Base-by-base conservation (phyloP, 2,113 vertebrate species). In the Anser cygnoides region DNA sequence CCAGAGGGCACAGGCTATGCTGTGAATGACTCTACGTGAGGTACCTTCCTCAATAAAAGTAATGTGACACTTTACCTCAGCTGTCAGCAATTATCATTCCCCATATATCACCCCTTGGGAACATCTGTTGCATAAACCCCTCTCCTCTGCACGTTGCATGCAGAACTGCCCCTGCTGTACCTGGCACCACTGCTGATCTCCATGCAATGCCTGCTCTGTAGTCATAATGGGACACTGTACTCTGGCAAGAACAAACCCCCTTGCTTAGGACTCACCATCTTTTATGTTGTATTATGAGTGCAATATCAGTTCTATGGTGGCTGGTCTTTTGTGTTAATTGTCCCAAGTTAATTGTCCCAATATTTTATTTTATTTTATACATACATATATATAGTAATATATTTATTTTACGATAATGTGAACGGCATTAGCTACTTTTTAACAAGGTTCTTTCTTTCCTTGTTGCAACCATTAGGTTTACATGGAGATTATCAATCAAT, bases 121-220 rank as follows among this genome's bases (percentile, higher is more conserved):
- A 75, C 31, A 43, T 8, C 17, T 37, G 2, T 39, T 46, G 46
- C 73, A 59, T 28, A 58, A n/a, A 21, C 22, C 26, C 5, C 46
- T n/a, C 10, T 43, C 14, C 52, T 20, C 49, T 9, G 46, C 35
- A 18, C 5, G 33, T 1, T 72, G 57, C 46, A 9, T 22, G 79
- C n/a, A 14, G 70, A 46, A 52, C 29, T 21, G 23, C 1, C 31
- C 19, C 46, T 3, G 1, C 33, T 2, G 0, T 67, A 31, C 10
- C 52, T 2, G 0, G 29, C 18, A 33, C 5, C 1, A 0, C n/a
- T 28, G 58, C 50, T 74, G 49, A 26, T 29, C 33, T 61, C 15
- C 5, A 8, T 19, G 35, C 28, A 58, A n/a, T 28, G 41, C 18
- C 70, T 31, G 13, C 80, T 39, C 26, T 28, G 67, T 54, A 67